Percentiles rank a stretch among this genome's conserved stretches.
phyloP scores from a whole-genome alignment of 2,888 invertebrate species.

The Hydriomena furcata region DNA sequence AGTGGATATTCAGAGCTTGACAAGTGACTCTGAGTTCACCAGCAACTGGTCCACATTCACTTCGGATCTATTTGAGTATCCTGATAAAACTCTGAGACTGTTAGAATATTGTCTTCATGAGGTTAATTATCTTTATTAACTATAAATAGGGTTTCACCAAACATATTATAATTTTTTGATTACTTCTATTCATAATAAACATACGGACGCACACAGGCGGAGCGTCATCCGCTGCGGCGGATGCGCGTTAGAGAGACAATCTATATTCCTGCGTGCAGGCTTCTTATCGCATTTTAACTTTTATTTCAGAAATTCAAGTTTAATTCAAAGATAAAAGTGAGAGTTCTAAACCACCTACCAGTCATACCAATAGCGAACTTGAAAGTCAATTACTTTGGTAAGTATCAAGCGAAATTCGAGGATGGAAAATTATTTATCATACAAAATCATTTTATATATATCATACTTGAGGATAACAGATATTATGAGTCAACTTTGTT shows the following conservation, averaged over 20 bases:
- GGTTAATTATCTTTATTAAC: slow-evolving; percentile 48
- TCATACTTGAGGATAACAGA: no score
- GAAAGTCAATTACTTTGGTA: slow-evolving; percentile 89
- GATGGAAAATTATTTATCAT: no score
- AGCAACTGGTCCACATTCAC: slow-evolving; percentile 85
- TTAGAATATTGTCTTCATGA: slow-evolving; percentile 92
- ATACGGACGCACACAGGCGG: no score
- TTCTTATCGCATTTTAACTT: no score
- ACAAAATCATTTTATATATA: no score
- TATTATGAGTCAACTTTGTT: no score
- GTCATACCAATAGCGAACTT: slow-evolving; percentile 86
- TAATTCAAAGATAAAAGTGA: slow-evolving; percentile 69
- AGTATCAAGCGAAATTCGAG: slow-evolving; percentile 38
- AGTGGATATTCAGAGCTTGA: slow-evolving; percentile 83
- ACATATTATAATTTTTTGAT: no score
- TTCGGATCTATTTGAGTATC: slow-evolving; percentile 86
- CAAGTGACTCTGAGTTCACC: slow-evolving; percentile 81
- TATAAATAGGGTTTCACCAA: no score
- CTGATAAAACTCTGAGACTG: slow-evolving; percentile 86
- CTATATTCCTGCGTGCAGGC: no score
- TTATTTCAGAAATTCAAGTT: slow-evolving; percentile 66
- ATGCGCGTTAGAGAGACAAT: no score
- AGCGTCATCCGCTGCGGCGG: no score
- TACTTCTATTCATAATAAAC: no score
- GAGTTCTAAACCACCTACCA: slow-evolving; percentile 83